phyloP scores from a whole-genome alignment of 2,113 vertebrate species.

The Carassius auratus region DNA sequence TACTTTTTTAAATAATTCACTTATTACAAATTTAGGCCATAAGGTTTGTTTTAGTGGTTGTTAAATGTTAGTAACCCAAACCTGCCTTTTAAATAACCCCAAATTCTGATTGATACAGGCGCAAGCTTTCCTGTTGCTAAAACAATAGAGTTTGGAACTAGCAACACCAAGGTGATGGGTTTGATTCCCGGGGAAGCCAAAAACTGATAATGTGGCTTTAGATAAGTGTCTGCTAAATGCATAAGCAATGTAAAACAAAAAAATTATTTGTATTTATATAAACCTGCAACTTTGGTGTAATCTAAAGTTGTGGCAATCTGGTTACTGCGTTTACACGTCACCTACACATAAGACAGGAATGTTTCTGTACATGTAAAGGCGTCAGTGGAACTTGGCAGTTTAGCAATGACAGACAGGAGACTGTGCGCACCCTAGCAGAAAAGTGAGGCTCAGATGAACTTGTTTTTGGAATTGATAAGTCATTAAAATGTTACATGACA shows the following conservation, averaged over 20 bases:
- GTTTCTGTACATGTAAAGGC: not conserved
- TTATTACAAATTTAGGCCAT: not conserved
- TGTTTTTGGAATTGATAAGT: constrained; percentile 76
- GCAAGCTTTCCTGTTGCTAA: not conserved
- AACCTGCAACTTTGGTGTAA: not conserved
- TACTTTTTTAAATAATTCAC: not conserved
- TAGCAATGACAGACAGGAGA: constrained; percentile 24
- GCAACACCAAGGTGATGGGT: not conserved
- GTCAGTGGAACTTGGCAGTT: not conserved
- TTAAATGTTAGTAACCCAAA: not conserved
- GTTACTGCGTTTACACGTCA: not conserved
- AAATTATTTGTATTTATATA: not conserved
- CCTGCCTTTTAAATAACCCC: not conserved
- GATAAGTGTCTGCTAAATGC: not conserved
- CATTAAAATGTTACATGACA: constrained; percentile 79
- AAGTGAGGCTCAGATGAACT: constrained; percentile 65
- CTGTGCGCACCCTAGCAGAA: constrained; percentile 66
- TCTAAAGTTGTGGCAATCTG: not conserved
- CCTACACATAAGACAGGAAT: not conserved
- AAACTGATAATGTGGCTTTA: not conserved
- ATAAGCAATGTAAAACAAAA: not conserved
- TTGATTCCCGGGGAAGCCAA: not conserved
- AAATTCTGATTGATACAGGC: not conserved
- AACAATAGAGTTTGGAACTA: not conserved
- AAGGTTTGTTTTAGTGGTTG: not conserved